A percentile compares a stretch with the other conserved stretches of the same genome.
phyloP scores from a whole-genome alignment of 1,140 invertebrate genomes.

The Drosophila gunungcola region DNA sequence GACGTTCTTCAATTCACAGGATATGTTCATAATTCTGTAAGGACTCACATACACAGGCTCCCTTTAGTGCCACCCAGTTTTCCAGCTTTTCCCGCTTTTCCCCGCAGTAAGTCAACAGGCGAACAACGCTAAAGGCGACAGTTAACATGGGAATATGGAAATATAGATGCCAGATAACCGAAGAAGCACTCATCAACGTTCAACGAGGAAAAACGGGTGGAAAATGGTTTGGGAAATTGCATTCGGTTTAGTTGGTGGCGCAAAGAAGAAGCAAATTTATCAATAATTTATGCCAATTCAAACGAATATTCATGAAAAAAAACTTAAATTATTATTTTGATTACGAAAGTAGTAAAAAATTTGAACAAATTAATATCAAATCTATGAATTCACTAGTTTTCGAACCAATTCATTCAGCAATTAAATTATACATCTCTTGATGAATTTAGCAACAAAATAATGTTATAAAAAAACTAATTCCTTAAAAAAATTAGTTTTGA shows the following conservation, averaged over 20 bases:
- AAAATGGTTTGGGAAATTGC: background rate
- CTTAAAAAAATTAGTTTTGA: too few relatives aligned
- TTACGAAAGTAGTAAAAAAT: too few relatives aligned
- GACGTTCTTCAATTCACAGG: slow-evolving; percentile 76
- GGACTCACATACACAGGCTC: slow-evolving; percentile 37
- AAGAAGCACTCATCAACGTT: slow-evolving; percentile 39
- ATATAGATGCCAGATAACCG: slow-evolving; percentile 37
- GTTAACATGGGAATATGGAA: slow-evolving; percentile 32
- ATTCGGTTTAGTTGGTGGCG: slow-evolving; percentile 7
- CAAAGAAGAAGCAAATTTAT: slow-evolving; percentile 7
- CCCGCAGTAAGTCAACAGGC: slow-evolving; percentile 30
- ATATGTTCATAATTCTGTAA: slow-evolving; percentile 77
- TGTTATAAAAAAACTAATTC: too few relatives aligned
- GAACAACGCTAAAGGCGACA: slow-evolving; percentile 31
- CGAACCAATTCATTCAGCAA: too few relatives aligned
- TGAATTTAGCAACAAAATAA: too few relatives aligned
- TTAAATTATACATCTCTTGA: too few relatives aligned
- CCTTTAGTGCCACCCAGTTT: slow-evolving; percentile 8
- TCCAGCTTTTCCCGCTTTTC: background rate
- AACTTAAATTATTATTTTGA: too few relatives aligned
- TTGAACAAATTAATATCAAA: background rate
- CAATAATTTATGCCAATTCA: background rate
- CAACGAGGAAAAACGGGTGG: slow-evolving; percentile 9
- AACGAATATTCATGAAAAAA: too few relatives aligned
- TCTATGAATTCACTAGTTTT: background rate